Percentiles rank a stretch among this genome's conserved stretches.
Conservation (phyloP, 2,888 invertebrate species). For the Gastracanthus pulcherrimus region DNA sequence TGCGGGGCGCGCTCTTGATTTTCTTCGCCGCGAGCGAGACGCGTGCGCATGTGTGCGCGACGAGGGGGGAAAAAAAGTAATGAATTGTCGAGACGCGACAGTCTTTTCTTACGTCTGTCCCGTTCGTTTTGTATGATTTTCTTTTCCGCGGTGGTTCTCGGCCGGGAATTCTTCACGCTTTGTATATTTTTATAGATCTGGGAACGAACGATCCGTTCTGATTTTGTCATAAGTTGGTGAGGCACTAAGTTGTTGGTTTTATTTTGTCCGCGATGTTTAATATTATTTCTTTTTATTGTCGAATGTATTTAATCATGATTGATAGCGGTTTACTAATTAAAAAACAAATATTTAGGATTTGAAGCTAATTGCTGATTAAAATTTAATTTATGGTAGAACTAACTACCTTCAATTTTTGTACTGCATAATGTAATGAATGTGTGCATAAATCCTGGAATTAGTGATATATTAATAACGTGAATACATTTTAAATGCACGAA, state of each 20-base stretch:
- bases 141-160: background rate
- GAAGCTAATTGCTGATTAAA: no score
- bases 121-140: constrained; percentile 39
- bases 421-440: no score
- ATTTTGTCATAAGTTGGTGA: constrained; percentile 14
- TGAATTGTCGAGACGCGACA: constrained; percentile 39
- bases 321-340: no score
- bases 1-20: constrained; percentile 48
- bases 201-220: background rate
- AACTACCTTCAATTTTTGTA: no score
- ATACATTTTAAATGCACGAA: no score
- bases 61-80: constrained; percentile 35
- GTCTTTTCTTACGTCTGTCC: constrained; percentile 56
- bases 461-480: no score
- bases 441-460: no score
- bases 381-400: no score
- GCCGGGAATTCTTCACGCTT: background rate
- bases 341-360: no score
- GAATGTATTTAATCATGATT: no score
- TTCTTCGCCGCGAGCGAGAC: constrained; percentile 31
- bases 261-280: background rate
- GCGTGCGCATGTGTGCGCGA: constrained; percentile 2
- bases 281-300: background rate
- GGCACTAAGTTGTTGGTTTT: background rate
- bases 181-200: constrained; percentile 17